phyloP scores from a whole-genome alignment of 2,113 vertebrate genomes.

The Stictonetta naevosa region DNA sequence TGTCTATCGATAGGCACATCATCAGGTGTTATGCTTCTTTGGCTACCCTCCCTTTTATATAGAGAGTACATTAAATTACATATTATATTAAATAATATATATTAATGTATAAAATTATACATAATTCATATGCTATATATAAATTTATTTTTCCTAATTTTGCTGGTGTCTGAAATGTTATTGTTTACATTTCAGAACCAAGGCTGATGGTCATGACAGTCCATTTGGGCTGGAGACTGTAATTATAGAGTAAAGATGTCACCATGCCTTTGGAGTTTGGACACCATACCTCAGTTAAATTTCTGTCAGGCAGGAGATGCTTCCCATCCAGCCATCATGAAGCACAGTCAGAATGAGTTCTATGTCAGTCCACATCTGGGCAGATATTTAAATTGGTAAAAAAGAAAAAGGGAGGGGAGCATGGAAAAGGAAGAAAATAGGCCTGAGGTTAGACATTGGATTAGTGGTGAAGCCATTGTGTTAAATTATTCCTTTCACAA shows the following conservation, averaged over 20 bases:
- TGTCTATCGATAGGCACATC: neutral
- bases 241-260: neutral
- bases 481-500: neutral
- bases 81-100: too few species aligned
- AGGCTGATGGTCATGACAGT: neutral
- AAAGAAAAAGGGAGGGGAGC: neutral
- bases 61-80: neutral
- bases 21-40: neutral
- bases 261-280: neutral
- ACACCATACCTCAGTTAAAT: neutral
- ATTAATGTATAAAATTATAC: too few species aligned
- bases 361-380: neutral
- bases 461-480: neutral
- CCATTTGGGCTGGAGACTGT: neutral
- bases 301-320: neutral
- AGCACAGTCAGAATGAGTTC: neutral
- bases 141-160: neutral
- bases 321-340: neutral
- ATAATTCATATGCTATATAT: too few species aligned
- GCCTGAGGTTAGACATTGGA: neutral
- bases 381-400: neutral
- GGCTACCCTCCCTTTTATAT: neutral
- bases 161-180: constrained; percentile 20
- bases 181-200: constrained; percentile 13
- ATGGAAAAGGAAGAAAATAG: neutral